Evolutionary conservation across 2,113 vertebrate species (phyloP), one percentile per base, ranked within the genome.

Genomic region (Miniopterus natalensis): DNA sequence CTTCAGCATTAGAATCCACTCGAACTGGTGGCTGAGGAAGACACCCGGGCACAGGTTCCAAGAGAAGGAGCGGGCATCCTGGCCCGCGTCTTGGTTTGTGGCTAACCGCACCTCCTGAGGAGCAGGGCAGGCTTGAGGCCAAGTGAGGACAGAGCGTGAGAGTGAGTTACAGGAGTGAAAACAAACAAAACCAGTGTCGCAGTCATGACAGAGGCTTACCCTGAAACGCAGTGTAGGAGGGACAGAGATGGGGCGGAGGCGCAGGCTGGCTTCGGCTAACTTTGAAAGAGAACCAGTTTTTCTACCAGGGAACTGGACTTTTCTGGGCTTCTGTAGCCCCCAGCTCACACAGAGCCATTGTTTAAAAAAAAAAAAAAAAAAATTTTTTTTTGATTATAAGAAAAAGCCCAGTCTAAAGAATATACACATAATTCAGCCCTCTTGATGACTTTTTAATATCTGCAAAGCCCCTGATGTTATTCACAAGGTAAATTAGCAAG

Each of bases 321-420:
- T 61, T 42, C 8, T 25, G 57, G 40, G 47, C 42, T 29, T 42
- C 2, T 6, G 1, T 21, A 49, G 57, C 12, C 20, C 68, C 61
- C 21, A 71, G 6, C 40, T 91, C 55, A 73, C 73, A 83, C 14
- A 55, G 27, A 94, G 42, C 53, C 4, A 75, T 70, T 47, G 12
- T 79, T 92, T 79, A n/a, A 79, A 49, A 79, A 53, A 73, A 25
- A 79, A 53, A 73, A 25, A 42, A n/a, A 79, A 47, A 66, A 57
- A 71, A 36, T 36, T 36, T 36, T 36, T 36, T 71, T 90, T 40
- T 40, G 23, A 80, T 42, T 53, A 23, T 65, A 71, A 96, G 70
- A 94, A 94, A 90, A 94, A 47, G 20, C 42, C n/a, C 65, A 36
- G 5, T 70, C 47, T 89, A 45, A 83, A 96, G 42, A 78, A 25